Evolutionary conservation across 2,113 vertebrate species (phyloP).

Genomic region (Takifugu bimaculatus): DNA sequence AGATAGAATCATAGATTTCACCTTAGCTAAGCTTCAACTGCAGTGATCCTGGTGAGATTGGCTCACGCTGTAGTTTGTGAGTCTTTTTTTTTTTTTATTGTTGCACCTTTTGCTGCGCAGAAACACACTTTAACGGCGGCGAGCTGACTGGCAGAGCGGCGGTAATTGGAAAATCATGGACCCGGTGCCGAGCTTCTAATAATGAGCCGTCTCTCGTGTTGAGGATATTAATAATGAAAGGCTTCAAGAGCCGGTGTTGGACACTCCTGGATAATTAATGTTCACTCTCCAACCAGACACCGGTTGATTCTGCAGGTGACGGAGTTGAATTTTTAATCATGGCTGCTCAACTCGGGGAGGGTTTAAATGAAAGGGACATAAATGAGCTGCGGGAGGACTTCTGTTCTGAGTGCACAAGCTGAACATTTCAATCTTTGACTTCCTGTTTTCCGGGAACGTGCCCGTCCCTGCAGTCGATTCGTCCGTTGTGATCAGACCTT

Average conservation of each 20-base stretch:
- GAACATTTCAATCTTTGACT: neutral
- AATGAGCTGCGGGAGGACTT: slow-evolving; percentile 19
- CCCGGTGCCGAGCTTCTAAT: slow-evolving; percentile 49
- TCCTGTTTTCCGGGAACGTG: neutral
- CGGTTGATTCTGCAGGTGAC: slow-evolving; percentile 73
- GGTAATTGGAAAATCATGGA: slow-evolving; percentile 54
- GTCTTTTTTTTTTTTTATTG: slow-evolving; percentile 17
- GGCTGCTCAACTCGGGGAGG: slow-evolving; percentile 27
- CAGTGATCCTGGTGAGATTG: neutral
- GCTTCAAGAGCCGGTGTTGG: slow-evolving; percentile 61
- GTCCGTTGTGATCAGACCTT: slow-evolving; percentile 16
- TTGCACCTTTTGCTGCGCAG: neutral
- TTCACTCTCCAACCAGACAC: slow-evolving; percentile 73
- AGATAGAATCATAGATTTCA: too few species aligned
- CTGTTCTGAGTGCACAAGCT: neutral
- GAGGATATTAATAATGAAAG: slow-evolving; percentile 72
- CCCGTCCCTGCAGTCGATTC: neutral
- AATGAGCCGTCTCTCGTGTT: slow-evolving; percentile 60
- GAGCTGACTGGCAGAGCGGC: slow-evolving; percentile 44
- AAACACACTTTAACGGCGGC: neutral
- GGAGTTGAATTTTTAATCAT: slow-evolving; percentile 69
- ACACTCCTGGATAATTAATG: slow-evolving; percentile 75
- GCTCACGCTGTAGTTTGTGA: neutral
- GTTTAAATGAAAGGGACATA: slow-evolving; percentile 26
- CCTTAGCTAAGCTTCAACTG: too few species aligned